Base-by-base conservation (phyloP, 2,797 vertebrate genomes). In the Ataeniobius toweri region DNA sequence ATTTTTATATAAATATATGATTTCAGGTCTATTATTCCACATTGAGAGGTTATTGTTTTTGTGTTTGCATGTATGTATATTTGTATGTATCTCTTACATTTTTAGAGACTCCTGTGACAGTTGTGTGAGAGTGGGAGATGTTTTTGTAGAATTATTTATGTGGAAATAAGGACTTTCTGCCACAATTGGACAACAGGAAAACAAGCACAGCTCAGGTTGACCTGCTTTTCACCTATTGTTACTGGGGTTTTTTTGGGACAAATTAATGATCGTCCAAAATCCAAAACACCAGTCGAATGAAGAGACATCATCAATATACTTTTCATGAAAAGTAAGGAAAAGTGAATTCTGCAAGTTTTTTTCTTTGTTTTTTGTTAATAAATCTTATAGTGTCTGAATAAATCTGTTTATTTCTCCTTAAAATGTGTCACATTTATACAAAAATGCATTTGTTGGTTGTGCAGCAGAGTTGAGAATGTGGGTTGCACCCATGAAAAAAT, bases 71-170 rank as follows among this genome's bases (percentile, higher is more conserved):
- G 92, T 93, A 88, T 95, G 94, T 94, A 94, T 95, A 94, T 95
- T 94, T 93, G 94, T 95, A 93, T 94, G 94, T 95, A 93, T 93
- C 86, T 88, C 83, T 80, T 93, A 90, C 90, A 83, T 85, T 95
- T 92, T 83, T 94, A 94, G 92, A 83, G 86, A 93, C 89, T 87
- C 89, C 83, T 91, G 88, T 91, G 90, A 91, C 84, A 86, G 89
- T 91, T 90, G 89, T 94, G 93, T 91, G 87, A 92, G 93, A 89
- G 75, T 79, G 82, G 83, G 76, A 92, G 82, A 88, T 74, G 70
- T 91, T 95, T 94, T 95, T 93, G 73, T 91, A 93, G 85, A 86
- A 91, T 94, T 96, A 96, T 96, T 96, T 96, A 96, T 96, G 95
- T 89, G 78, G 92, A 63, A 91, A 91, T 85, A 56, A 86, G 74